Conservation (phyloP, 1,140 invertebrate species). For the Solen grandis region DNA sequence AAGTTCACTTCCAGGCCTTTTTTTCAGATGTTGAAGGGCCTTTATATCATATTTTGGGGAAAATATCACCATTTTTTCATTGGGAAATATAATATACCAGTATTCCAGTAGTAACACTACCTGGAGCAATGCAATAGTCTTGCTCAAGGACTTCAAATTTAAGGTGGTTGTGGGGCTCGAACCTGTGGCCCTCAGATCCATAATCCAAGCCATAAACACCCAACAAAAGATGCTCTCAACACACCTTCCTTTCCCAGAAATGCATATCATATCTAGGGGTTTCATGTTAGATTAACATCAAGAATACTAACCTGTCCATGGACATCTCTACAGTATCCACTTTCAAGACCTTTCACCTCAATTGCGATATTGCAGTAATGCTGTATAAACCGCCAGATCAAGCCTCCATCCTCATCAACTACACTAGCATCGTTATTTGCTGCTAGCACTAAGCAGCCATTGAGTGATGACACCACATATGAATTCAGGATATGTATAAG, state of each 20-base stretch:
- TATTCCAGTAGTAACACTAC: no score
- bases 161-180: not conserved
- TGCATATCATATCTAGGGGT: no score
- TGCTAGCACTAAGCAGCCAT: constrained; percentile 53
- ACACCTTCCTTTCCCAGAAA: no score
- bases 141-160: not conserved
- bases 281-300: not conserved
- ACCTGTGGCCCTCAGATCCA: not conserved
- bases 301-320: constrained; percentile 67
- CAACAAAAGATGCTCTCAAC: no score
- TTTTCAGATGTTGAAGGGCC: no score
- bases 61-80: no score
- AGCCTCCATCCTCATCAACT: constrained; percentile 56
- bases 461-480: constrained; percentile 1
- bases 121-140: not conserved
- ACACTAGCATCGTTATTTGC: constrained; percentile 42
- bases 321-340: constrained; percentile 71
- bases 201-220: no score
- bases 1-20: no score
- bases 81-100: no score
- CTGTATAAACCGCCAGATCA: constrained; percentile 52
- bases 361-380: constrained; percentile 56
- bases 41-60: no score
- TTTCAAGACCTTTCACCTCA: constrained; percentile 59
- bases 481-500: constrained; percentile 57